Base-by-base conservation (phyloP, 2,888 invertebrate genomes). In the Pachydiplax longipennis region DNA sequence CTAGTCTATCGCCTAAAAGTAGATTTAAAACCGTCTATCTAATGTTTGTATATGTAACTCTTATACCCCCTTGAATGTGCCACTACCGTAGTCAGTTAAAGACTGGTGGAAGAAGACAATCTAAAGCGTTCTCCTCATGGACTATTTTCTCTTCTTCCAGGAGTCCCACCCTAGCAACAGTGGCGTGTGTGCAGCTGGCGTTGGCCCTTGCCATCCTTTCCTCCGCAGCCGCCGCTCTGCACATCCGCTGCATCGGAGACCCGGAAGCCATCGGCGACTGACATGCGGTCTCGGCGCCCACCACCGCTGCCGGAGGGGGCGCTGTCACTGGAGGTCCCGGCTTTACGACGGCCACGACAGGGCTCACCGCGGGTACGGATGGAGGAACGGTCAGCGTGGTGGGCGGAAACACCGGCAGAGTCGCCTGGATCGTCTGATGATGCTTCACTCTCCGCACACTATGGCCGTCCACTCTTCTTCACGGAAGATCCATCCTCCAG, bases 401-500 rank as follows among this genome's bases (percentile, higher is more conserved):
- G 1, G 91, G 91, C 25, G 93, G 93, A 91, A 94, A 95, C 92
- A 94, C 95, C 48, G 95, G 95, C 15, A 94, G 95, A 53, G 95
- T 96, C 12, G 96, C 95, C 44, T 96, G 96, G 96, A 94, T 95
- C 91, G 95, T 95, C 93, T 96, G 95, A 94, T 87, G n/a, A 22
- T 12, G n/a, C 48, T n/a, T 12, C 5, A 2, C 18, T 44, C 1
- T n/a, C 22, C 15, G 44, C 10, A 3, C 44, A 44, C 44, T 81
- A 25, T 2, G 15, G 40, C 40, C 81, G 40, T 40, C 81, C 81
- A 37, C 22, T 80, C 25, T 18, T 53, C 18, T 13, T 5, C 15
- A 53, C 10, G 40, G 40, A 40, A 40, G 40, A 5, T 40, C 61
- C 18, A 12, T 31, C 18, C 73, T 73, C 73, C 61, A 15, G 6